phyloP scores from a whole-genome alignment of 2,888 invertebrate species.

The Ophion obscuratus region DNA sequence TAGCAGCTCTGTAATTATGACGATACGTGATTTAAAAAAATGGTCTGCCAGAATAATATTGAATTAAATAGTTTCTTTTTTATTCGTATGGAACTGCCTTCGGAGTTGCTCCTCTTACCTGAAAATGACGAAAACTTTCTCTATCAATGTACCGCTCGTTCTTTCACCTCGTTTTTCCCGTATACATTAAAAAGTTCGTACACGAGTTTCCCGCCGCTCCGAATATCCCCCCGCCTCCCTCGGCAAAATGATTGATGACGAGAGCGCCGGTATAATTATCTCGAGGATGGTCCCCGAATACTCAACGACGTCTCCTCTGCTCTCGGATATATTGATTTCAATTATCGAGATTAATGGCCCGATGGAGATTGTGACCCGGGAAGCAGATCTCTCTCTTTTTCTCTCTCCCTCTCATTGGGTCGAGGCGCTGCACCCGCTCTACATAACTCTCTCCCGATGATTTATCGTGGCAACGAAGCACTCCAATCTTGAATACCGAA shows the following conservation, averaged over 20 bases:
- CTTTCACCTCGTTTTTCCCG: background rate
- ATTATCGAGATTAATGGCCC: slow-evolving; percentile 81
- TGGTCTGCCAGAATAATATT: background rate
- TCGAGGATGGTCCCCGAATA: slow-evolving; percentile 71
- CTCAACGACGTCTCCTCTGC: slow-evolving; percentile 50
- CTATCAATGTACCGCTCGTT: background rate
- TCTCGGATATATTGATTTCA: slow-evolving; percentile 78
- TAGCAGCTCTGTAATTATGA: background rate
- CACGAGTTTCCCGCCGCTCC: background rate
- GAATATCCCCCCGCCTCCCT: slow-evolving; percentile 10
- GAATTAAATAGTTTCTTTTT: background rate
- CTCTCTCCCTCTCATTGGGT: background rate
- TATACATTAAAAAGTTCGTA: background rate
- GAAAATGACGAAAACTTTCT: background rate
- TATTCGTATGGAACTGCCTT: background rate
- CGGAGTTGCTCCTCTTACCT: background rate
- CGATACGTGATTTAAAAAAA: background rate
- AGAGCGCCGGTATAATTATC: slow-evolving; percentile 68
- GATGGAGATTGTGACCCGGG: slow-evolving; percentile 68
- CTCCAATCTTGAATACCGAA: background rate
- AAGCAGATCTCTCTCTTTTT: slow-evolving; percentile 24
- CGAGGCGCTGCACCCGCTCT: background rate
- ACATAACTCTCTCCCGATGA: background rate
- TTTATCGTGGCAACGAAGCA: background rate
- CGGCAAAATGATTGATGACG: slow-evolving; percentile 75